These are phyloP conservation scores for Panzeria rudis DNA, from an alignment of 2,888 invertebrate species.

Conservation along the genomic window DNA sequence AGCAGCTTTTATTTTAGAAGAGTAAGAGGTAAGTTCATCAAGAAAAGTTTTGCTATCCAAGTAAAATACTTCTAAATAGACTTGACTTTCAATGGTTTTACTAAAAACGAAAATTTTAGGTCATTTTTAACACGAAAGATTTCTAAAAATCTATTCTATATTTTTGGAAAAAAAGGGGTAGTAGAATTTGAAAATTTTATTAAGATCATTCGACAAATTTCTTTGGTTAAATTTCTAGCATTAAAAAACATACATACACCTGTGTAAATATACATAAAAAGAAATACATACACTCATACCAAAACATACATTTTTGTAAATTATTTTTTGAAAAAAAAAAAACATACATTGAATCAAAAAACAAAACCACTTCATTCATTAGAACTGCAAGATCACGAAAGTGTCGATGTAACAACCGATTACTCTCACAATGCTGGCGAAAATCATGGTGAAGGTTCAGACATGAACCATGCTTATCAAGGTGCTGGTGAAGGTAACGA, in stretches of 20 bases:
- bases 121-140: conserved; percentile 3
- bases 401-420: conserved; percentile 55
- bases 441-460: conserved; percentile 50
- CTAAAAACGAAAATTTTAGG: background rate
- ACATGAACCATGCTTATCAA: conserved; percentile 33
- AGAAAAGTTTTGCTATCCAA: background rate
- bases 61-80: background rate
- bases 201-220: conserved; percentile 8
- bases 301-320: conserved; percentile 44
- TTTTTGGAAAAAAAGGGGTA: conserved; percentile 22
- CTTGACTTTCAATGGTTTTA: conserved; percentile 14
- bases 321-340: conserved; percentile 24
- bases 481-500: conserved; percentile 40
- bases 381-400: conserved; percentile 65
- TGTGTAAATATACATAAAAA: background rate
- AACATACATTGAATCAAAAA: conserved; percentile 28
- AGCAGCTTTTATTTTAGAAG: conserved; percentile 76
- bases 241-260: background rate
- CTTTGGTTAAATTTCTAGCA: conserved; percentile 7
- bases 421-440: conserved; percentile 37
- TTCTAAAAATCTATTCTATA: background rate
- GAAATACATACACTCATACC: conserved; percentile 16
- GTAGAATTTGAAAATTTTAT: conserved; percentile 30
- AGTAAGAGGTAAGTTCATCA: conserved; percentile 78
- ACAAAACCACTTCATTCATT: conserved; percentile 59